Percentiles rank a stretch among this genome's conserved stretches.
These are phyloP conservation scores for Bettongia penicillata DNA, from an alignment of 2,113 vertebrate genomes.

Conservation along the genomic window DNA sequence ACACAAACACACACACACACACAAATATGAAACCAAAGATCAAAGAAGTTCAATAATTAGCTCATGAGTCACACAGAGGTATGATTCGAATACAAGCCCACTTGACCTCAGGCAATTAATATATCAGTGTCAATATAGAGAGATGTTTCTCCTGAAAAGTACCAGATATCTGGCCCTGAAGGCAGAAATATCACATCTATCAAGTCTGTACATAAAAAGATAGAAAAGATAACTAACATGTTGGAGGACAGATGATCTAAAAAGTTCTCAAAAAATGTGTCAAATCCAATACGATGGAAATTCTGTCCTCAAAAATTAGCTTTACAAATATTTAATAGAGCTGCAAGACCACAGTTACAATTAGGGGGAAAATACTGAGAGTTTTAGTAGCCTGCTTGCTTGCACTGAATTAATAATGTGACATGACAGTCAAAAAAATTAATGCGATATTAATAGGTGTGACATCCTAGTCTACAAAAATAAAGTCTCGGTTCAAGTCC, in stretches of 20 bases:
- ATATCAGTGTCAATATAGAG: not conserved
- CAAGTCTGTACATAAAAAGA: not conserved
- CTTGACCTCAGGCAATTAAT: not conserved
- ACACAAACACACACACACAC: no score
- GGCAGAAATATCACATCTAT: no score
- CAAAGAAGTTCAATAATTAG: not conserved
- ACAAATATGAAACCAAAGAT: not conserved
- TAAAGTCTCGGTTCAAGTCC: no score
- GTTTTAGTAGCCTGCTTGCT: no score
- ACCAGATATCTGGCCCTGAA: not conserved
- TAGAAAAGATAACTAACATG: not conserved
- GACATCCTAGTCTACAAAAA: no score
- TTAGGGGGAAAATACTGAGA: no score
- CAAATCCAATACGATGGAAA: not conserved
- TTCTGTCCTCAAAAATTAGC: no score
- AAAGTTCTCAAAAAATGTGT: not conserved
- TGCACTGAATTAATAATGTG: no score
- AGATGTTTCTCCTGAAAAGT: not conserved
- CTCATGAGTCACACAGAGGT: not conserved
- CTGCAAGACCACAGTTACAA: no score
- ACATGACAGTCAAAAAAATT: no score
- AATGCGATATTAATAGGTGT: no score
- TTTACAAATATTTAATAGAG: no score
- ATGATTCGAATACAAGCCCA: not conserved
- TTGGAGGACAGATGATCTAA: not conserved